Base-by-base conservation (phyloP, 1,140 invertebrate species). In the Pachypeltis micranthus region DNA sequence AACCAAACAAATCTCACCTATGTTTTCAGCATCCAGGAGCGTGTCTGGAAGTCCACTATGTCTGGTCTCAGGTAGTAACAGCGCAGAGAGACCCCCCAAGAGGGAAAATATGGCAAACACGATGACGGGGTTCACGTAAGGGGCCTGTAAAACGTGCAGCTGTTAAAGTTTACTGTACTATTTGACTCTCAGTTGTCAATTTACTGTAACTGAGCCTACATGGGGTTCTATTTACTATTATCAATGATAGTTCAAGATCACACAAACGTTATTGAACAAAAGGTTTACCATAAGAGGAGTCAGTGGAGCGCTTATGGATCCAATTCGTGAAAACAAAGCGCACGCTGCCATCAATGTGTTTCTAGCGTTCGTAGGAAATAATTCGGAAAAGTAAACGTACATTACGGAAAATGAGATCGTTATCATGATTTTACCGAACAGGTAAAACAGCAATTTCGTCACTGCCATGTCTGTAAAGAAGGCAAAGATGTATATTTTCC, bases 391-490 rank as follows among this genome's bases (percentile, higher is more conserved):
- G 68, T 83, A 85, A 66, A 87, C 79, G 73, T 86, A 87, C 10
- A 85, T 73, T 16, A 83, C 79, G 65, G 82, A 81, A 71, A 86
- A 86, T 0, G 84, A 81, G 68, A 81, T 79, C 16, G 85, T 83
- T 59, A 85, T 85, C 28, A 82, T 80, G 70, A 85, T 81, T 74
- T 90, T 90, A n/a, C 88, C 88, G 19, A 82, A 69, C 62, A 91
- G 77, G 70, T 85, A 88, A 3, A 85, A 25, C 1, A 64, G 12
- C 23, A 69, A 14, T 19, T 62, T 56, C 12, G 62, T 0, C 19
- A 63, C 24, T 16, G 47, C 59, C 24, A 56, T 12, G 12, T 66
- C 67, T 68, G 58, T 1, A 65, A 63, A n/a, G n/a, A n/a, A n/a
- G n/a, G n/a, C n/a, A n/a, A n/a, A n/a, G n/a, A n/a, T n/a, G n/a